phyloP scores from a whole-genome alignment of 2,797 vertebrate species.

The Xenops minutus region DNA sequence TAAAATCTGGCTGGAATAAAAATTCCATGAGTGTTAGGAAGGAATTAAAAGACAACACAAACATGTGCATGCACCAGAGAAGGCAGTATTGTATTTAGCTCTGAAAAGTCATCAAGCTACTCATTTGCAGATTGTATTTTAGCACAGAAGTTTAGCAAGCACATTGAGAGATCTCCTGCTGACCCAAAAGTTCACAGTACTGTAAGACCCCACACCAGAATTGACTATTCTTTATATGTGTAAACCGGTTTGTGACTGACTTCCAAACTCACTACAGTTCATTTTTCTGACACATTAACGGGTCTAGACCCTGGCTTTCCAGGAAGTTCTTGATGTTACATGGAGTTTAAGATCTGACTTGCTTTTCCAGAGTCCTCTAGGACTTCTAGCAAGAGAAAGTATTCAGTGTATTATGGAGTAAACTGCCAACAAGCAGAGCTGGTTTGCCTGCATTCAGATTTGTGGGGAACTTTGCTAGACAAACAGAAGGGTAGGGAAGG shows the following conservation, averaged over 20 bases:
- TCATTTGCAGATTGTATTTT: not conserved
- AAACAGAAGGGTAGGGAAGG: not conserved
- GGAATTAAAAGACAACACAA: not conserved
- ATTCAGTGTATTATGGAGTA: not conserved
- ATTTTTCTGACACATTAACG: not conserved
- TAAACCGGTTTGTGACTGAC: not conserved
- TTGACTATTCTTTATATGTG: not conserved
- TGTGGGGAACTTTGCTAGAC: not conserved
- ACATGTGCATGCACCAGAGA: accelerated
- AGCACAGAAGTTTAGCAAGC: not conserved
- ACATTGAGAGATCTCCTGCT: not conserved
- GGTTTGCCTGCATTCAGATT: not conserved
- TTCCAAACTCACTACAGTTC: not conserved
- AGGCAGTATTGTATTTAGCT: not conserved
- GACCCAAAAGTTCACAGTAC: not conserved
- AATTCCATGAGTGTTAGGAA: not conserved
- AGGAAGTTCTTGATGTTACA: not conserved
- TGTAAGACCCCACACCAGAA: not conserved
- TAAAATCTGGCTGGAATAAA: not conserved
- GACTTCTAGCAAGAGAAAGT: not conserved
- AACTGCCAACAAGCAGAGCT: not conserved
- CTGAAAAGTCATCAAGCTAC: not conserved
- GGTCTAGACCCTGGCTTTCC: not conserved
- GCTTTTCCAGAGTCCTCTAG: not conserved
- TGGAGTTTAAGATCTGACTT: not conserved